Evolutionary conservation across 2,888 invertebrate genomes (phyloP).

Genomic region (Candidula unifasciata): DNA sequence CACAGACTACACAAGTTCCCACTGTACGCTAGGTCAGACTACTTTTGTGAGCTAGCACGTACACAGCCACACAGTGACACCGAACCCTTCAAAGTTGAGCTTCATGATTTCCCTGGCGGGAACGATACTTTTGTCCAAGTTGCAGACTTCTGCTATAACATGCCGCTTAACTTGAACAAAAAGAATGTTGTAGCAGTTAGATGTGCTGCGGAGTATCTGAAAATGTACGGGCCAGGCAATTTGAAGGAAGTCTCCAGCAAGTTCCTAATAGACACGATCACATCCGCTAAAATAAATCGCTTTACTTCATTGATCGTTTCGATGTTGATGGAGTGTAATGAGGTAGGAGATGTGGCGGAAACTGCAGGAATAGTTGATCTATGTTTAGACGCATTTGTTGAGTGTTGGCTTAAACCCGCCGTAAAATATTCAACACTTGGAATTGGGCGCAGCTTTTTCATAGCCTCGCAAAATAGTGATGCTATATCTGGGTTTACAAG

Average conservation of each 20-base stretch:
- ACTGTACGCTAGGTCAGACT: slow-evolving; percentile 75
- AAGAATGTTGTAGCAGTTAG: slow-evolving; percentile 72
- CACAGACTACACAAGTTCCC: slow-evolving; percentile 77
- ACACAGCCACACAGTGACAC: slow-evolving; percentile 58
- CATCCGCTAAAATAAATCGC: slow-evolving; percentile 71
- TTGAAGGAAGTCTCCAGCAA: slow-evolving; percentile 71
- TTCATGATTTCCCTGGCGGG: slow-evolving; percentile 76
- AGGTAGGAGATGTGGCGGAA: slow-evolving; percentile 68
- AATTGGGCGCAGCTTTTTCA: background rate
- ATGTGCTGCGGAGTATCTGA: slow-evolving; percentile 74
- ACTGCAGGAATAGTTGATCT: slow-evolving; percentile 66
- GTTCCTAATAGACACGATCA: slow-evolving; percentile 70
- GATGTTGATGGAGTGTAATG: slow-evolving; percentile 67
- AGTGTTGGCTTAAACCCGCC: slow-evolving; percentile 71
- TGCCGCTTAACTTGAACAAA: slow-evolving; percentile 69
- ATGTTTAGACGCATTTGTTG: slow-evolving; percentile 72
- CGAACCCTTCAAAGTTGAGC: slow-evolving; percentile 58
- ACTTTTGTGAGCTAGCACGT: slow-evolving; percentile 71
- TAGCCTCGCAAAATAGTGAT: background rate
- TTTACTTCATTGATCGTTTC: slow-evolving; percentile 63
- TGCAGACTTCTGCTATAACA: slow-evolving; percentile 77
- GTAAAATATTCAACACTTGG: slow-evolving; percentile 56
- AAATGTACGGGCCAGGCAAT: slow-evolving; percentile 74
- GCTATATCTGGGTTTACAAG: slow-evolving; percentile 30
- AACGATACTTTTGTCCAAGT: slow-evolving; percentile 72